These are phyloP conservation scores for Eupithecia exiguata DNA, from an alignment of 2,888 invertebrate genomes.

Conservation along the genomic window DNA sequence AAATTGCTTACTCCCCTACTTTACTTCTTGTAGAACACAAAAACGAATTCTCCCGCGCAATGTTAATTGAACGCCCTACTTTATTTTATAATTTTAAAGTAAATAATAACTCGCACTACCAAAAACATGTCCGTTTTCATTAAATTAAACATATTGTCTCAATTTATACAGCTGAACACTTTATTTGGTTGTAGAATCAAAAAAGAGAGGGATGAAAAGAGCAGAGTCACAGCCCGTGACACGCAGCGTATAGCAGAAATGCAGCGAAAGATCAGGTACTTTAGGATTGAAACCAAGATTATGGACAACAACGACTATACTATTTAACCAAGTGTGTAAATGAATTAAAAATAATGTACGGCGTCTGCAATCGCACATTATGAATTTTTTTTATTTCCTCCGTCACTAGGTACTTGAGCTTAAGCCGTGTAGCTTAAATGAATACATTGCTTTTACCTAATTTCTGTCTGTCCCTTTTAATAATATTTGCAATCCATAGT, in stretches of 20 bases:
- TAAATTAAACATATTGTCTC: background rate
- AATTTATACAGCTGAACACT: background rate
- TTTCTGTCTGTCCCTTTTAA: background rate
- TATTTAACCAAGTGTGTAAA: background rate
- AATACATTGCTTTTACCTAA: background rate
- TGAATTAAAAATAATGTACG: background rate
- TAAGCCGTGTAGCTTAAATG: background rate
- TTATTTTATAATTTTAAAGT: background rate
- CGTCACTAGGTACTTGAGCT: background rate
- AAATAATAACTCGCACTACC: background rate
- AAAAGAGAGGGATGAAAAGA: constrained; percentile 51
- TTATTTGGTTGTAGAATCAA: constrained; percentile 48
- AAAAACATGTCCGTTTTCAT: background rate
- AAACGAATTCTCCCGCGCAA: background rate
- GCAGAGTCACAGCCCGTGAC: constrained; percentile 46
- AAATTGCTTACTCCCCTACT: background rate
- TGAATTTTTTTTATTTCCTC: background rate
- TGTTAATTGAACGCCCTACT: background rate
- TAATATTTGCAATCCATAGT: background rate
- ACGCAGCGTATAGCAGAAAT: constrained; percentile 49
- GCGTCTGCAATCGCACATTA: background rate
- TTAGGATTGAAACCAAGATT: background rate
- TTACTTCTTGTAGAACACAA: background rate
- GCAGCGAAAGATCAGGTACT: constrained; percentile 52
- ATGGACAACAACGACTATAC: background rate